Evolutionary conservation across 2,797 vertebrate species (phyloP).

Genomic region (Acestrorhynchus altus): DNA sequence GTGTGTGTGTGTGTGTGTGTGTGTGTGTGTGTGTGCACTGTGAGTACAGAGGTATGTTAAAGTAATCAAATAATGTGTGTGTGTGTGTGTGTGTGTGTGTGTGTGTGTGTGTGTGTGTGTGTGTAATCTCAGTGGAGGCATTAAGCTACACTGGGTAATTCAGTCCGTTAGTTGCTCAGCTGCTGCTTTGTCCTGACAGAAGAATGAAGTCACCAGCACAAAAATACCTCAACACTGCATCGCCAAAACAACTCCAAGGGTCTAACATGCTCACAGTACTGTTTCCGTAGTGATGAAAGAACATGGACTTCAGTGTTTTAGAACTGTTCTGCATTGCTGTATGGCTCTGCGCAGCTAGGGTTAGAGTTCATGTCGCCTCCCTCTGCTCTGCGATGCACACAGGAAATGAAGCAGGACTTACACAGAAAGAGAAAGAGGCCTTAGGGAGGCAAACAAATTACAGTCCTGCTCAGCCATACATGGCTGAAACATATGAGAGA

Average conservation of each 20-base stretch:
- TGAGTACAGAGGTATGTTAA: slow-evolving; percentile 1
- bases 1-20: too few species aligned
- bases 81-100: too few species aligned
- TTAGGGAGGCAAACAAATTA: neutral
- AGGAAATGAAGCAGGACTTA: neutral
- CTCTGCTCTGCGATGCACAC: neutral
- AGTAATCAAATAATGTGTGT: neutral
- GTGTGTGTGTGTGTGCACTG: too few species aligned
- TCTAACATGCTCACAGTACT: slow-evolving; percentile 63
- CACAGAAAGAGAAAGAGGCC: neutral
- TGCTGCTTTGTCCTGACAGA: slow-evolving; percentile 65
- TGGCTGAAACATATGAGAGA: neutral
- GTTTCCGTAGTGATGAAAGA: slow-evolving; percentile 16
- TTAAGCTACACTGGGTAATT: slow-evolving; percentile 74
- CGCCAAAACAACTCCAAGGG: slow-evolving; percentile 61
- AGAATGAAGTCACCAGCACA: slow-evolving; percentile 68
- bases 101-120: neutral
- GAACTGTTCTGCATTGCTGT: too few species aligned
- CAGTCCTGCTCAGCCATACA: neutral
- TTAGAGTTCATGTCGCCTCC: neutral
- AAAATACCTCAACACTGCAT: slow-evolving; percentile 44
- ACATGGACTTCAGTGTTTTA: neutral
- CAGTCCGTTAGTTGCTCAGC: slow-evolving; percentile 70
- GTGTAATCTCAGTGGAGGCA: slow-evolving; percentile 69
- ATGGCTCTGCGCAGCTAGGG: too few species aligned